Percentiles rank a stretch among this genome's conserved stretches.
These are phyloP conservation scores for Sparus aurata DNA, from an alignment of 2,797 vertebrate species.

Conservation along the genomic window DNA sequence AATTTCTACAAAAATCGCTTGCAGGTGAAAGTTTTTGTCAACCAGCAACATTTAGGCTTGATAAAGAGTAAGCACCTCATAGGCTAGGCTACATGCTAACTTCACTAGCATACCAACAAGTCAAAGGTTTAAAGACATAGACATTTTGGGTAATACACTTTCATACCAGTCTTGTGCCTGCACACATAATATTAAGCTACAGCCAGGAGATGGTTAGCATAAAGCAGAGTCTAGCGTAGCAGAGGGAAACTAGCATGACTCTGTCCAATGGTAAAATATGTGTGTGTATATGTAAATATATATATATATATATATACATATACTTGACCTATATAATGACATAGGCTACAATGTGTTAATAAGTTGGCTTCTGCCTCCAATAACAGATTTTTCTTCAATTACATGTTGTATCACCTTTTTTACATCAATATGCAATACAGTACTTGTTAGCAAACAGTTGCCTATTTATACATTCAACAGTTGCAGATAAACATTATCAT, in stretches of 20 bases:
- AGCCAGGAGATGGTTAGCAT: neutral
- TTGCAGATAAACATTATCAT: too few relatives aligned
- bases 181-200: neutral
- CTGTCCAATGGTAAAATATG: neutral
- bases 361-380: neutral
- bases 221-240: neutral
- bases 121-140: neutral
- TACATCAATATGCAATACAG: too few relatives aligned
- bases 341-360: too few relatives aligned
- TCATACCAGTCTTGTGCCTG: neutral
- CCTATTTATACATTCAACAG: too few relatives aligned
- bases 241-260: neutral
- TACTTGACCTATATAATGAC: too few relatives aligned
- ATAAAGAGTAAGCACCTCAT: neutral
- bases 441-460: too few relatives aligned
- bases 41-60: neutral
- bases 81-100: neutral
- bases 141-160: neutral
- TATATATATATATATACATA: too few relatives aligned
- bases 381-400: neutral
- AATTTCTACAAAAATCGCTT: neutral
- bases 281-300: too few relatives aligned
- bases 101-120: neutral
- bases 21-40: neutral
- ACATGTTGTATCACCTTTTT: too few relatives aligned